These are phyloP conservation scores for Hedychridium roseum DNA, from an alignment of 2,888 invertebrate genomes.

Conservation along the genomic window DNA sequence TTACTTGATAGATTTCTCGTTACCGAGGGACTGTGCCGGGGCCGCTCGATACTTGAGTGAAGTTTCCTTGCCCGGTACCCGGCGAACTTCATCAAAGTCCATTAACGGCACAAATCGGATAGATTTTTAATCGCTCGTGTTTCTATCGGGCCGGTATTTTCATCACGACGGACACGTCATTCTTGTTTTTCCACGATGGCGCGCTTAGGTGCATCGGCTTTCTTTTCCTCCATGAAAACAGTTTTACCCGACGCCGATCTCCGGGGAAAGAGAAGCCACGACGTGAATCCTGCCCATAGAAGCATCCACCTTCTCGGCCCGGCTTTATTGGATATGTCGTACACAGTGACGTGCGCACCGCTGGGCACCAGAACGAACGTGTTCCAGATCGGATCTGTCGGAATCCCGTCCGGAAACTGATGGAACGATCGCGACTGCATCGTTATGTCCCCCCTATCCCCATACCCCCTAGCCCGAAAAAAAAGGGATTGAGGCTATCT, in stretches of 20 bases:
- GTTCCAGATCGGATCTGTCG: slow-evolving; percentile 3
- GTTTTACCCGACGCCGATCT: slow-evolving; percentile 23
- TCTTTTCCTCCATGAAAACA: slow-evolving; percentile 34
- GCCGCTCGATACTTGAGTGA: too few species aligned
- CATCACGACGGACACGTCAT: not conserved
- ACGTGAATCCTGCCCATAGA: slow-evolving; percentile 25
- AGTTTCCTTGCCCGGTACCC: too few species aligned
- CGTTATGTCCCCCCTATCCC: not conserved
- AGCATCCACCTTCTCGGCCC: slow-evolving; percentile 1
- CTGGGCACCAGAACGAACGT: slow-evolving; percentile 11
- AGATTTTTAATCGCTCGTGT: too few species aligned
- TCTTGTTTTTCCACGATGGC: not conserved
- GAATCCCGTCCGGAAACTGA: slow-evolving; percentile 1
- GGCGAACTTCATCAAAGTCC: too few species aligned
- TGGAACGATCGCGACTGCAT: not conserved
- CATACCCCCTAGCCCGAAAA: too few species aligned
- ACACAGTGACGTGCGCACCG: slow-evolving; percentile 27
- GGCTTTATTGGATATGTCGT: slow-evolving; percentile 35
- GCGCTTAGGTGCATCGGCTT: too few species aligned
- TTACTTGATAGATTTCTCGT: too few species aligned
- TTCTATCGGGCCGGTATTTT: not conserved
- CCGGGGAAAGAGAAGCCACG: slow-evolving; percentile 14
- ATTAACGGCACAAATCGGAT: too few species aligned
- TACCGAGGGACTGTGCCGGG: too few species aligned
- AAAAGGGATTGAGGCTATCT: too few species aligned